Percentiles rank a stretch among this genome's conserved stretches.
These are phyloP conservation scores for Athalia rosae DNA, from an alignment of 2,888 invertebrate genomes.

Conservation along the genomic window DNA sequence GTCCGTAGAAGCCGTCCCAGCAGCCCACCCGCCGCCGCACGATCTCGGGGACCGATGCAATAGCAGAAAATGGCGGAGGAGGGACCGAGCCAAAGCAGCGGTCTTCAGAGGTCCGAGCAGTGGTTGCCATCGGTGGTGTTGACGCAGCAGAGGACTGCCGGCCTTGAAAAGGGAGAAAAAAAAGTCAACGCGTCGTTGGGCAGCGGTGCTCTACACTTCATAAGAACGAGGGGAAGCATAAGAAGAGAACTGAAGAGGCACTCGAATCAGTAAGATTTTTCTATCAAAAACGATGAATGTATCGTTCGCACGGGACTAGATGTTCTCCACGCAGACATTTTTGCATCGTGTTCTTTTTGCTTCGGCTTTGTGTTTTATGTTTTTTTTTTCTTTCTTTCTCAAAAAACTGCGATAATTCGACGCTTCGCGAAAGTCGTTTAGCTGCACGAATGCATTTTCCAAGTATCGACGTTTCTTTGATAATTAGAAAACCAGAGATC, in stretches of 20 bases:
- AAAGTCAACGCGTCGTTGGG: slow-evolving; percentile 60
- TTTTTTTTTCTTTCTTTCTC: no score
- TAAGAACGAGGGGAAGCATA: slow-evolving; percentile 68
- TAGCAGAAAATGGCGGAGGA: slow-evolving; percentile 44
- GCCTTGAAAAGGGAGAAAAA: slow-evolving; percentile 55
- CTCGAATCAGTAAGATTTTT: slow-evolving; percentile 63
- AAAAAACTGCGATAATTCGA: no score
- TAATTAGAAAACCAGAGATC: no score
- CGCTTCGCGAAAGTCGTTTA: no score
- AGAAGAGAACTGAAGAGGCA: slow-evolving; percentile 67
- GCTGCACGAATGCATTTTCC: no score
- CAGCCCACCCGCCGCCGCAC: slow-evolving; percentile 19
- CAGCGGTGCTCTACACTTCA: slow-evolving; percentile 68
- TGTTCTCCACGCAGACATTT: not conserved
- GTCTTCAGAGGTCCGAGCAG: slow-evolving; percentile 60
- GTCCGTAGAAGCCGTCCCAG: slow-evolving; percentile 19
- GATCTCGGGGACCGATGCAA: slow-evolving; percentile 29
- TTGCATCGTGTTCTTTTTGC: not conserved
- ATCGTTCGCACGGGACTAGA: not conserved
- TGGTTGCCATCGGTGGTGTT: slow-evolving; percentile 60
- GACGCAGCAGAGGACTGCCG: slow-evolving; percentile 43
- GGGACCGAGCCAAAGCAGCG: slow-evolving; percentile 51
- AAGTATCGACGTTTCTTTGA: no score
- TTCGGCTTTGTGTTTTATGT: no score
- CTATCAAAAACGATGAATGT: no score